phyloP scores from a whole-genome alignment of 2,888 invertebrate species.

The Pristionchus maxplancki region DNA sequence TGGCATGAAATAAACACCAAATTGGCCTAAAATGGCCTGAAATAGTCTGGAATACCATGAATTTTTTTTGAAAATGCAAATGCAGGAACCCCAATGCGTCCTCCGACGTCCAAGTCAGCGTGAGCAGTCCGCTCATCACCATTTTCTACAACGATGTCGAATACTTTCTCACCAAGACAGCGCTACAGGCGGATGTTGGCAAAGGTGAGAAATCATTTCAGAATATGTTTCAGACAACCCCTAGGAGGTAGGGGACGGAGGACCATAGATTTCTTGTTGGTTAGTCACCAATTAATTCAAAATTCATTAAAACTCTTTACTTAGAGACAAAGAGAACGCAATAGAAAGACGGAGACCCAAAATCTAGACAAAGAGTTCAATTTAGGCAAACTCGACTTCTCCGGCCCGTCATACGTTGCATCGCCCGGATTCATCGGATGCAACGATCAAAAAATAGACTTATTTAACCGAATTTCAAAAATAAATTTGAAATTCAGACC shows the following conservation, averaged over 20 bases:
- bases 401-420: background rate
- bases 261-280: too few relatives aligned
- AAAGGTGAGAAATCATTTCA: background rate
- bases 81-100: background rate
- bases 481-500: background rate
- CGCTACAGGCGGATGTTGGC: background rate
- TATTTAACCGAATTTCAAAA: background rate
- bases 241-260: too few relatives aligned
- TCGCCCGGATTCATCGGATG: slow-evolving; percentile 21
- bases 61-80: too few relatives aligned
- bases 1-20: too few relatives aligned
- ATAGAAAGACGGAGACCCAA: background rate
- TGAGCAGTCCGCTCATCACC: background rate
- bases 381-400: background rate
- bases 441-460: background rate
- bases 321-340: background rate
- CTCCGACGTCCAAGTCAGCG: background rate
- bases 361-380: background rate
- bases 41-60: too few relatives aligned
- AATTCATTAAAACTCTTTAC: background rate
- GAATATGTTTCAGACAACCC: background rate
- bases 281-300: too few relatives aligned
- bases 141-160: background rate
- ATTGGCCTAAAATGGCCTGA: too few relatives aligned
- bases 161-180: background rate